These are phyloP conservation scores for Protonibea diacanthus DNA, from an alignment of 2,797 vertebrate genomes.

Conservation along the genomic window DNA sequence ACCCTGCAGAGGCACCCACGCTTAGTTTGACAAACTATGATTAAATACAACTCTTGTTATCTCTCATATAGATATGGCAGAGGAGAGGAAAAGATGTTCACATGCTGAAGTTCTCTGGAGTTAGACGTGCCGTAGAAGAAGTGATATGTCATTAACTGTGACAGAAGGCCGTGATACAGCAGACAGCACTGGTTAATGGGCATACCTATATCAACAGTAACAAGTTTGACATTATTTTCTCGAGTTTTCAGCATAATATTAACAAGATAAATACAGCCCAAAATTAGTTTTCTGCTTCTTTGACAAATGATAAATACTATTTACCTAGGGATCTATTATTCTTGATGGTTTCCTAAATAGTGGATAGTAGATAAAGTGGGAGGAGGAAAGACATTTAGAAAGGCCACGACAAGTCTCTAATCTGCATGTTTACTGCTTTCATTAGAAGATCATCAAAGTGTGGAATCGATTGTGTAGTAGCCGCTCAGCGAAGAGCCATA, in stretches of 20 bases:
- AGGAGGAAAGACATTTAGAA: slow-evolving; percentile 49
- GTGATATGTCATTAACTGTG: not conserved
- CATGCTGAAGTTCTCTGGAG: not conserved
- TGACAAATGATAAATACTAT: slow-evolving; percentile 18
- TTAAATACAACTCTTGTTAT: slow-evolving; percentile 40
- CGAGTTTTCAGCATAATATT: slow-evolving; percentile 3
- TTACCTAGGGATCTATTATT: slow-evolving; percentile 43
- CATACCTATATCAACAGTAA: not conserved
- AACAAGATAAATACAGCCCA: slow-evolving; percentile 9
- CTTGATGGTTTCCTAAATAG: slow-evolving; percentile 46
- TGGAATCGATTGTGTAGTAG: slow-evolving; percentile 60
- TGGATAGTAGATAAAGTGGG: slow-evolving; percentile 45
- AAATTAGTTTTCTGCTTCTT: slow-evolving; percentile 20
- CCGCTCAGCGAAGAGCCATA: slow-evolving; percentile 40
- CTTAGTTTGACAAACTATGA: slow-evolving; percentile 32
- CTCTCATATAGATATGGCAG: not conserved
- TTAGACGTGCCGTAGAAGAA: not conserved
- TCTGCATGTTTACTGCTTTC: slow-evolving; percentile 78
- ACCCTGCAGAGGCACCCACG: not conserved
- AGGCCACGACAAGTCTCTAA: slow-evolving; percentile 65
- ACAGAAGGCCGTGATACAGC: not conserved
- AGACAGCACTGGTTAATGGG: not conserved
- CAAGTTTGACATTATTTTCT: not conserved
- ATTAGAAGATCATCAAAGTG: slow-evolving; percentile 79
- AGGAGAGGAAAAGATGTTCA: not conserved